A percentile compares a stretch with the other conserved stretches of the same genome.
Evolutionary conservation across 2,113 vertebrate species (phyloP).

Genomic region (Apus apus): DNA sequence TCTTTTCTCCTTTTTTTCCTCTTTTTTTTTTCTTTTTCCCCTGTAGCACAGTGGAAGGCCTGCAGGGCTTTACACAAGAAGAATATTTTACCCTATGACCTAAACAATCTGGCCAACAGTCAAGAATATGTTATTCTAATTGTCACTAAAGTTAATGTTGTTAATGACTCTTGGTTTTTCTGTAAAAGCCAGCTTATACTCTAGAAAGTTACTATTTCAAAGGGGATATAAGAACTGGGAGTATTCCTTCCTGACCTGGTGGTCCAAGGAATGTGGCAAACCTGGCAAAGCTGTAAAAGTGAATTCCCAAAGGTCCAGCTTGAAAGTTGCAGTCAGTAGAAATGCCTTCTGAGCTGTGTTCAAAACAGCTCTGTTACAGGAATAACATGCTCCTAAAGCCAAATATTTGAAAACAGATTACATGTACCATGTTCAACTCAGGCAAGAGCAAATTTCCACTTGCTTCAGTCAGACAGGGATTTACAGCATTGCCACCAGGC

Average conservation of each 20-base stretch:
- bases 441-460: background rate
- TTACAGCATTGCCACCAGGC: rapidly evolving
- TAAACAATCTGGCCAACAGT: constrained; percentile 54
- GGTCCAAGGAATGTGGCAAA: constrained; percentile 61
- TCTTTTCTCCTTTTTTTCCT: background rate
- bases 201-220: constrained; percentile 24
- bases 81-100: constrained; percentile 60
- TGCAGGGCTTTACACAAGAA: constrained; percentile 14
- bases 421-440: background rate
- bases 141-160: constrained; percentile 43
- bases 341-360: constrained; percentile 36
- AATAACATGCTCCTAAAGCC: background rate
- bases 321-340: constrained; percentile 34
- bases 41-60: background rate
- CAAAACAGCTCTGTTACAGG: constrained; percentile 57
- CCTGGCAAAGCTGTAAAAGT: constrained; percentile 40
- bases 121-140: constrained; percentile 61
- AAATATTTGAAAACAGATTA: constrained; percentile 38
- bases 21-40: background rate
- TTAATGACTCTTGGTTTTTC: constrained; percentile 10
- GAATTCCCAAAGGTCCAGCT: background rate
- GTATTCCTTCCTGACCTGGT: constrained; percentile 52
- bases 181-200: background rate
- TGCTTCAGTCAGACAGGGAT: background rate
- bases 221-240: constrained; percentile 10